Evolutionary conservation across 2,797 vertebrate genomes (phyloP).

Genomic region (Otolemur crassicaudatus): DNA sequence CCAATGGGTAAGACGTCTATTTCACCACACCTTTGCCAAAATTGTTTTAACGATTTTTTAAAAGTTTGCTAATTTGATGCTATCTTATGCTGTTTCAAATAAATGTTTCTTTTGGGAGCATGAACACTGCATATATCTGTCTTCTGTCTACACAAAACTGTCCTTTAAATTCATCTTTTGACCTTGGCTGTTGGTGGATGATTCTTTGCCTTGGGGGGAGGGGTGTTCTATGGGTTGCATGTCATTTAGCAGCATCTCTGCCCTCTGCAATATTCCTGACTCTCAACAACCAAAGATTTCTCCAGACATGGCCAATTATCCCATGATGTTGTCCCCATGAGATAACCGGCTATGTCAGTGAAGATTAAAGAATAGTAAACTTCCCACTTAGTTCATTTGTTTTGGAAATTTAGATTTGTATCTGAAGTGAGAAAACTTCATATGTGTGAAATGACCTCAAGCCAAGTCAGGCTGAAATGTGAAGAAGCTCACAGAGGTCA

Average conservation of each 20-base stretch:
- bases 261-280: background rate
- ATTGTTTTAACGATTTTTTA: background rate
- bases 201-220: background rate
- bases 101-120: constrained; percentile 6
- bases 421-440: background rate
- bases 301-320: background rate
- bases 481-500: background rate
- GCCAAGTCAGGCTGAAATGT: background rate
- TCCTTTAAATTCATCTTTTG: constrained; percentile 1
- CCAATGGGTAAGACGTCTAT: background rate
- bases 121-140: background rate
- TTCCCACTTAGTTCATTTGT: background rate
- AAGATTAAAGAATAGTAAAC: background rate
- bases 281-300: background rate
- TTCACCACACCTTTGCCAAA: background rate
- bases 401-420: background rate
- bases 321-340: background rate
- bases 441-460: background rate
- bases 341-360: background rate
- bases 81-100: constrained; percentile 1
- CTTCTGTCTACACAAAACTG: background rate
- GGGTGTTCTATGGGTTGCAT: background rate
- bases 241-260: background rate
- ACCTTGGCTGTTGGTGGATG: background rate
- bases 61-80: background rate